Percentiles rank a stretch among this genome's conserved stretches.
These are phyloP conservation scores for Heteronetta atricapilla DNA, from an alignment of 2,113 vertebrate species.

Conservation along the genomic window DNA sequence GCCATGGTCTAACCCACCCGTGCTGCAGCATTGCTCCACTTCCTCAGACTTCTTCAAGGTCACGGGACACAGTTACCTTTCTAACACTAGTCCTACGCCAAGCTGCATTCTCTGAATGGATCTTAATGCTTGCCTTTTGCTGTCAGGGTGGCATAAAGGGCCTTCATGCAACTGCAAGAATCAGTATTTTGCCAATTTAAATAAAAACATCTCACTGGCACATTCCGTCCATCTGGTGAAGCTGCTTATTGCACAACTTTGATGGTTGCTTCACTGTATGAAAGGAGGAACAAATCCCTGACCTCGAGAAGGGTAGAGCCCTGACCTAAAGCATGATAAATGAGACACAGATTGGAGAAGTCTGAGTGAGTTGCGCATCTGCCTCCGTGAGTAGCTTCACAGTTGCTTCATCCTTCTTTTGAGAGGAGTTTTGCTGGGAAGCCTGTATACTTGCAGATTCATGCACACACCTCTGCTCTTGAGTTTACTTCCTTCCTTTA, in stretches of 20 bases:
- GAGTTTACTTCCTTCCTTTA: accelerated
- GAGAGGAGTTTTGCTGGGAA: not conserved
- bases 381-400: not conserved
- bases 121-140: not conserved
- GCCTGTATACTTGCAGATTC: not conserved
- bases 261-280: not conserved
- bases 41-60: accelerated
- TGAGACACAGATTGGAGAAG: not conserved
- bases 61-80: accelerated
- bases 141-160: not conserved
- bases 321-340: not conserved
- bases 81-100: accelerated
- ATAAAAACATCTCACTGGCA: not conserved
- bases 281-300: not conserved
- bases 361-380: not conserved
- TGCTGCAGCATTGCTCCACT: not conserved
- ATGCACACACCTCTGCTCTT: not conserved
- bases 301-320: not conserved
- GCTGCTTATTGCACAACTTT: not conserved
- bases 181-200: not conserved
- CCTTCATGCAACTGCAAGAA: not conserved
- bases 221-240: not conserved
- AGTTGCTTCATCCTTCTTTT: not conserved
- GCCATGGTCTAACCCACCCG: not conserved
- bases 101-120: accelerated